A percentile compares a stretch with the other conserved stretches of the same genome.
Conservation (phyloP, 1,140 invertebrate genomes). For the Cardiocondyla obscurior region DNA sequence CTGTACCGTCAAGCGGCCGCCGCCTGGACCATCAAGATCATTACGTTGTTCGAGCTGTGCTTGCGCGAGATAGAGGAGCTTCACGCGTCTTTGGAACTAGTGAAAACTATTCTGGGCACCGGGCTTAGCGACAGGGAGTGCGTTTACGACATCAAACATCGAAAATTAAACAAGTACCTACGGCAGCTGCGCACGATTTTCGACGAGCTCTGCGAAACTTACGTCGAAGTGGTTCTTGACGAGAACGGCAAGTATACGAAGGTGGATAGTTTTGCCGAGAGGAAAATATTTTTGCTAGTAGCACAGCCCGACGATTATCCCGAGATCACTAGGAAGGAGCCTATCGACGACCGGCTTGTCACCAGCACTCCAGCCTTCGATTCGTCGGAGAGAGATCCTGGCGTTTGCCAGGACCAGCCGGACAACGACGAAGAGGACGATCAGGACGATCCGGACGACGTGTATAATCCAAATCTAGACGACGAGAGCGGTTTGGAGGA, state of each 20-base stretch:
- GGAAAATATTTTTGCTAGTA: slow-evolving; percentile 87
- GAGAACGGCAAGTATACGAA: slow-evolving; percentile 85
- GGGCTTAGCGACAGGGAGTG: slow-evolving; percentile 33
- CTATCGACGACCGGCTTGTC: slow-evolving; percentile 41
- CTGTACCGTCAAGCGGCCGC: slow-evolving; percentile 96
- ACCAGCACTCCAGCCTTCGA: slow-evolving; percentile 20
- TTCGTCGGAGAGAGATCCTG: neutral
- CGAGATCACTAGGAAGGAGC: slow-evolving; percentile 81
- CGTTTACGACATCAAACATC: slow-evolving; percentile 51
- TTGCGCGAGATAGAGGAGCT: slow-evolving; percentile 82
- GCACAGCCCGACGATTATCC: slow-evolving; percentile 87
- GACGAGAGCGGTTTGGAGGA: slow-evolving; percentile 72
- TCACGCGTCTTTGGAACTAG: slow-evolving; percentile 86
- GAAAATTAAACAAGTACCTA: slow-evolving; percentile 73
- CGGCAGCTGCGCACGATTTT: slow-evolving; percentile 81
- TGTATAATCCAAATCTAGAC: slow-evolving; percentile 68
- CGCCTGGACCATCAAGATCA: slow-evolving; percentile 95
- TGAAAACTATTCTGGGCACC: slow-evolving; percentile 86
- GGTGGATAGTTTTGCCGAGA: slow-evolving; percentile 85
- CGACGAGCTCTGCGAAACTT: slow-evolving; percentile 86
- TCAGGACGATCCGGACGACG: slow-evolving; percentile 55
- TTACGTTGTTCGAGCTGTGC: slow-evolving; percentile 91
- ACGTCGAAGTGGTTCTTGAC: slow-evolving; percentile 86
- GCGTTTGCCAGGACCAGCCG: neutral
- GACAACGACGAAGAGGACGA: slow-evolving; percentile 51